These are phyloP conservation scores for Penelope pileata DNA, from an alignment of 2,113 vertebrate species.

Conservation along the genomic window DNA sequence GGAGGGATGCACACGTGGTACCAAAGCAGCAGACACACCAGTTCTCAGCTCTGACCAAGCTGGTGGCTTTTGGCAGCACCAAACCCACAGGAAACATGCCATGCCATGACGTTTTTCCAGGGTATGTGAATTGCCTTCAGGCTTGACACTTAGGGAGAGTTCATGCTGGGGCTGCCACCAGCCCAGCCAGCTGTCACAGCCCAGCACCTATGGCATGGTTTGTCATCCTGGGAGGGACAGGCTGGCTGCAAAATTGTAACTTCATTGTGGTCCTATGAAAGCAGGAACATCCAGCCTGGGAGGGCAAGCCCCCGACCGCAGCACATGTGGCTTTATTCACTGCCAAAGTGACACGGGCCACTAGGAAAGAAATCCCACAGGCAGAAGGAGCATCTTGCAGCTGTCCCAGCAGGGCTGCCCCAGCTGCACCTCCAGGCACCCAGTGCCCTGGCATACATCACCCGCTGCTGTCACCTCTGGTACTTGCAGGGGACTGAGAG, in stretches of 20 bases:
- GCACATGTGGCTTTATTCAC: neutral
- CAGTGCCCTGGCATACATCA: rapidly evolving
- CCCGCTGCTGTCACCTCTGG: neutral
- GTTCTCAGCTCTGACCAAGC: neutral
- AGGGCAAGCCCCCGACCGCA: neutral
- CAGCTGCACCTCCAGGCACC: neutral
- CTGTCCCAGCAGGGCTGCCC: neutral
- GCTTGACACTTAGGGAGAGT: neutral
- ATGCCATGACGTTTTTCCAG: neutral
- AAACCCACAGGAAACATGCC: neutral
- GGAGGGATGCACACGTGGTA: neutral
- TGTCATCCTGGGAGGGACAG: neutral
- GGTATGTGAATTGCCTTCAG: neutral
- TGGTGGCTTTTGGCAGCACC: neutral
- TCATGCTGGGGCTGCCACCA: neutral
- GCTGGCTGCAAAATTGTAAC: neutral
- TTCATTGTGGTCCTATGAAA: neutral
- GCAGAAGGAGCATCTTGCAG: neutral
- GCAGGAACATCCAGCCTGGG: neutral
- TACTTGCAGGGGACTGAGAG: neutral
- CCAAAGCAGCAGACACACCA: neutral
- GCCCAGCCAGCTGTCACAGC: neutral
- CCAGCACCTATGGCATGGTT: rapidly evolving
- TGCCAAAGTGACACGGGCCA: neutral
- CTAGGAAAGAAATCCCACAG: neutral